Evolutionary conservation across 2,113 vertebrate genomes (phyloP), one percentile per base, ranked within the genome.

Genomic region (Eidolon helvum): DNA sequence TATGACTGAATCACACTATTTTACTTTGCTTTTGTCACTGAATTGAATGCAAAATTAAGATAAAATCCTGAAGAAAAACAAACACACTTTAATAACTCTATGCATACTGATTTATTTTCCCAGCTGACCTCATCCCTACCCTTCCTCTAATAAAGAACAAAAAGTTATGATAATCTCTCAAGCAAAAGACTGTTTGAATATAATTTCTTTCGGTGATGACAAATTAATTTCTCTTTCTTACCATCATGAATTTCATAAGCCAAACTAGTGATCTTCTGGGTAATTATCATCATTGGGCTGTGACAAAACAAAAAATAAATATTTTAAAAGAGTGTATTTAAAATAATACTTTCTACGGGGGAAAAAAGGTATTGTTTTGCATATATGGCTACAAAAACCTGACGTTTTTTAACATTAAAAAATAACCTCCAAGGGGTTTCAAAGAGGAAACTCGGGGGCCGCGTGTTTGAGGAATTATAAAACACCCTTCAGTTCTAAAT

Each of bases 221-320:
- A 89, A 95, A 53, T 75, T 57, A 48, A 89, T 69, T 83, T 84
- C 80, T 59, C 59, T 95, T 90, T 91, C 99, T 99, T 99, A 99
- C 99, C 99, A 57, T 99, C 99, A 28, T 99, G 99, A 98, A 99
- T 99, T 98, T 99, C 99, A 96, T 99, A 99, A 18, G 99, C 99
- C 99, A 99, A 98, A 97, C 99, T 99, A 97, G 99, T 99, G 96
- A 99, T 99, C 99, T 99, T 99, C 99, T 99, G 99, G 18, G 99
- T 99, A 97, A 99, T 99, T 96, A 99, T 99, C 99, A 99, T 99
- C 99, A 99, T 99, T 84, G 99, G 99, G 96, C 99, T 99, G 97
- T 84, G 85, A 89, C 22, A 83, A 98, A 94, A 92, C 24, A 97
- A 72, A 95, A 78, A 55, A 96, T 78, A 92, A 72, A 75, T 68